A percentile compares a stretch with the other conserved stretches of the same genome.
phyloP scores from a whole-genome alignment of 2,888 invertebrate species.

The Vandiemenella viatica region DNA sequence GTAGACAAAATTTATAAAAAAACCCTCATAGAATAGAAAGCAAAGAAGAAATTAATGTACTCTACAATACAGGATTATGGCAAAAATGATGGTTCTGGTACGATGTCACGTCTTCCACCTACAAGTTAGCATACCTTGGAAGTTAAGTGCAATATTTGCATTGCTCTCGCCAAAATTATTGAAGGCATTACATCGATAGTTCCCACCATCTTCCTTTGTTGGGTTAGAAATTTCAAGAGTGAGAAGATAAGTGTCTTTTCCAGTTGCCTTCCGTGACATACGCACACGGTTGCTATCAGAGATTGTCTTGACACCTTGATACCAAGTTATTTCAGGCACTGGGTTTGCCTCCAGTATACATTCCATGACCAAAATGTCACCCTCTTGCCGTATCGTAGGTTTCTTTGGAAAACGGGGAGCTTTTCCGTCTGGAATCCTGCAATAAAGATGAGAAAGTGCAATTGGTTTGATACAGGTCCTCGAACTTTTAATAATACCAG shows the following conservation, averaged over 20 bases:
- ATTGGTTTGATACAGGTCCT: too few species aligned
- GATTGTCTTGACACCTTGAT: conserved; percentile 73
- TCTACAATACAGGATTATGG: too few species aligned
- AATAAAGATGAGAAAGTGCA: conserved; percentile 21
- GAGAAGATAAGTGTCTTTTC: conserved; percentile 81
- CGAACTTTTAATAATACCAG: too few species aligned
- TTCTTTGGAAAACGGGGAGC: conserved; percentile 94
- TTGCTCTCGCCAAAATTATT: conserved; percentile 98
- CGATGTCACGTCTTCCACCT: background rate
- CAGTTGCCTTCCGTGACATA: conserved; percentile 77
- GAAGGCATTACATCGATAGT: conserved; percentile 97
- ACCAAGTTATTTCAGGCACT: conserved; percentile 90
- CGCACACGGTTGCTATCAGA: conserved; percentile 71
- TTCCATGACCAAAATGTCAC: conserved; percentile 86
- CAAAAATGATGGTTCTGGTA: too few species aligned
- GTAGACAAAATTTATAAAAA: too few species aligned
- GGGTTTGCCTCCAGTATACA: conserved; percentile 92
- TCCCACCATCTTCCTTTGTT: conserved; percentile 90
- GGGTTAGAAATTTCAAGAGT: conserved; percentile 91
- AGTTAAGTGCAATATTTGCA: conserved; percentile 98
- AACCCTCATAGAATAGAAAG: too few species aligned
- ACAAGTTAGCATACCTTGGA: conserved; percentile 66
- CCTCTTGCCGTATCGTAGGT: conserved; percentile 87
- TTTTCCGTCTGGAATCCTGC: conserved; percentile 89
- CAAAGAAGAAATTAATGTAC: too few species aligned